Evolutionary conservation across 1,140 invertebrate species (phyloP).

Genomic region (Copidosoma floridanum): DNA sequence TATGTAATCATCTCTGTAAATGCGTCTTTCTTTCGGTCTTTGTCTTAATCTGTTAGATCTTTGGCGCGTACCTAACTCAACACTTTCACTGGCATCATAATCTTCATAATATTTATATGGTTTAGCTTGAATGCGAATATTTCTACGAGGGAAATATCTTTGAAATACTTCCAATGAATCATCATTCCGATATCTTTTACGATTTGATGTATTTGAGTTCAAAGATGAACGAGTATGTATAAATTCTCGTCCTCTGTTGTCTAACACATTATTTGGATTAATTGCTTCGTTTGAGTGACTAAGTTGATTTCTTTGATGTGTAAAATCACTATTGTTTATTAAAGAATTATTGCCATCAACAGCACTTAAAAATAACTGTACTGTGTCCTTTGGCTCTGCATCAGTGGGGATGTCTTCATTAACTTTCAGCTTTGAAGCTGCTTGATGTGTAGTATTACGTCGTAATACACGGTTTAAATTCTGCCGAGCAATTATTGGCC

Average conservation of each 20-base stretch:
- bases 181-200: not conserved
- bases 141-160: conserved; percentile 10
- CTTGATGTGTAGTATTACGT: too few species aligned
- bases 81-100: conserved; percentile 12
- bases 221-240: conserved; percentile 5
- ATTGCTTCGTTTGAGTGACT: not conserved
- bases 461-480: too few species aligned
- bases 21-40: not conserved
- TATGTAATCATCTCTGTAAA: conserved; percentile 10
- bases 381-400: not conserved
- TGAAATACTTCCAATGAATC: not conserved
- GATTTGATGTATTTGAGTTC: conserved; percentile 1
- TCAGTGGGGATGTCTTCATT: not conserved
- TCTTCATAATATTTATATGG: conserved; percentile 11
- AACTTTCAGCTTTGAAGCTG: not conserved
- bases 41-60: conserved; percentile 14
- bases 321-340: not conserved
- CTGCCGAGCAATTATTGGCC: too few species aligned
- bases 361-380: not conserved
- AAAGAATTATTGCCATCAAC: not conserved
- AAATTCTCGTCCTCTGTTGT: not conserved
- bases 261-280: not conserved
- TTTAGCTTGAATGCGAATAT: not conserved
- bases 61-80: not conserved
- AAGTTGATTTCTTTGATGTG: not conserved